Evolutionary conservation across 2,888 invertebrate species (phyloP).

Genomic region (Cheilosia vulpina): DNA sequence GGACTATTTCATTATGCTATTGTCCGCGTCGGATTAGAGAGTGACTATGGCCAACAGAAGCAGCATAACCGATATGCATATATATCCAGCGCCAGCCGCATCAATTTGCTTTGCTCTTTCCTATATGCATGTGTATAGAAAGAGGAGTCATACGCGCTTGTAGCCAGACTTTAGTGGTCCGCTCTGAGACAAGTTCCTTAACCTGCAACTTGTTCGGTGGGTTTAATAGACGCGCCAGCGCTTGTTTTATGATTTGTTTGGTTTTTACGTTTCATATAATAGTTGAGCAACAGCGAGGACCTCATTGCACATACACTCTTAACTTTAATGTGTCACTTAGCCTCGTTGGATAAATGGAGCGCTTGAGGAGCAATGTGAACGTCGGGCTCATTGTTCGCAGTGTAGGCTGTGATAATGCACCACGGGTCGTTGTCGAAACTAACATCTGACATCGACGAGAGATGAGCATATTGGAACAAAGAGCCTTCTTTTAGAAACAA

Average conservation of each 20-base stretch:
- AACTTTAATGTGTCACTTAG: constrained; percentile 21
- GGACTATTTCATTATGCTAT: neutral
- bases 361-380: neutral
- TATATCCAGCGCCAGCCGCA: constrained; percentile 5
- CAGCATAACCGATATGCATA: constrained; percentile 11
- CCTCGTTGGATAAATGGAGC: neutral
- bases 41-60: constrained; percentile 9
- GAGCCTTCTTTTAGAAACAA: no score
- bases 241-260: constrained; percentile 25
- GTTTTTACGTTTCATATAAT: constrained; percentile 8
- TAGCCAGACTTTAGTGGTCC: constrained; percentile 30
- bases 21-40: constrained; percentile 16
- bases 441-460: no score
- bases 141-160: neutral
- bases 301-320: neutral
- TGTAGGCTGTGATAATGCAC: neutral
- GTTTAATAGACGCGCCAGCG: constrained; percentile 22
- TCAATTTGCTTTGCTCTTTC: constrained; percentile 1
- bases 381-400: neutral
- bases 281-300: constrained; percentile 30
- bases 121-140: neutral
- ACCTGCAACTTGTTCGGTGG: constrained; percentile 27
- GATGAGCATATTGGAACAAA: no score
- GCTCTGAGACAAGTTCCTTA: constrained; percentile 30
- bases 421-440: no score